phyloP scores from a whole-genome alignment of 1,140 invertebrate genomes.

The Pseudachorutes palmiensis region DNA sequence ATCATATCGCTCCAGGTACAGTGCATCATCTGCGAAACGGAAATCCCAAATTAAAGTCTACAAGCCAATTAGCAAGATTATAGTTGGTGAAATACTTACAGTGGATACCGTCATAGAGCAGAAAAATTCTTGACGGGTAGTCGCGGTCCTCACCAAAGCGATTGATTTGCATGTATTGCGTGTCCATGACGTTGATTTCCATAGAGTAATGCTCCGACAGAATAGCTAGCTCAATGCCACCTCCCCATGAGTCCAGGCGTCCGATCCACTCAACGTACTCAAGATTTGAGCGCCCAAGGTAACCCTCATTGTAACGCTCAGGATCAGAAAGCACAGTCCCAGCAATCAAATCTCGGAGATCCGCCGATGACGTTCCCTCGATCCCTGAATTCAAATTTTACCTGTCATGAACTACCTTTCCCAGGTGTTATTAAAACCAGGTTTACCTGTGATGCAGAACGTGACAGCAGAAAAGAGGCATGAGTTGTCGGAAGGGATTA shows the following conservation, averaged over 20 bases:
- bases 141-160: slow-evolving; percentile 87
- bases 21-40: too few relatives aligned
- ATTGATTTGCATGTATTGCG: slow-evolving; percentile 78
- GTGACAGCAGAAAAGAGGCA: slow-evolving; percentile 86
- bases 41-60: slow-evolving; percentile 43
- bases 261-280: slow-evolving; percentile 85
- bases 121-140: slow-evolving; percentile 72
- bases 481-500: slow-evolving; percentile 90
- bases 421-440: slow-evolving; percentile 27
- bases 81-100: too few relatives aligned
- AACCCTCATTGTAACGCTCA: slow-evolving; percentile 71
- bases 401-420: too few relatives aligned
- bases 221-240: slow-evolving; percentile 86
- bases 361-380: slow-evolving; percentile 37
- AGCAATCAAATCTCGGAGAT: slow-evolving; percentile 79
- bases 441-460: slow-evolving; percentile 53
- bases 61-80: background rate
- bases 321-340: slow-evolving; percentile 65
- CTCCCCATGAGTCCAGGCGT: slow-evolving; percentile 80
- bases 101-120: slow-evolving; percentile 93
- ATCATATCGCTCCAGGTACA: slow-evolving; percentile 68
- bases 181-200: slow-evolving; percentile 91
- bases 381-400: background rate
- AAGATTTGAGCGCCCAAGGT: slow-evolving; percentile 72
- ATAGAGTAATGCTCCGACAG: slow-evolving; percentile 78